Evolutionary conservation across 2,797 vertebrate species (phyloP).

Genomic region (Paratrypauchen microcephalus): DNA sequence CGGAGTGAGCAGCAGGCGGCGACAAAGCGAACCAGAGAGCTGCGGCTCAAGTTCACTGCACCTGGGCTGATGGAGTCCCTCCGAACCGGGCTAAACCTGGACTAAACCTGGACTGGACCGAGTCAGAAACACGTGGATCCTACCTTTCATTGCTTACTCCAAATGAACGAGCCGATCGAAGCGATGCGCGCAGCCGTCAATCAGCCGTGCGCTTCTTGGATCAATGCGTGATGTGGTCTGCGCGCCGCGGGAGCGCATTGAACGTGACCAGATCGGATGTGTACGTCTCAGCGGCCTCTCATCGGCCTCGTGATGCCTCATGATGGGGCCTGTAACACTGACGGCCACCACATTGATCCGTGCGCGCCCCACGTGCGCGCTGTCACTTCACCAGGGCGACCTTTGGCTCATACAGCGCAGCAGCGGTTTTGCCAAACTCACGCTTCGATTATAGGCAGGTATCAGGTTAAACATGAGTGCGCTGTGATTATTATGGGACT

Average conservation of each 20-base stretch:
- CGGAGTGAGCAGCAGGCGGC: conserved; percentile 71
- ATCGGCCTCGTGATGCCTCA: conserved; percentile 61
- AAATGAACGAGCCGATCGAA: conserved; percentile 70
- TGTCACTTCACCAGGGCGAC: conserved; percentile 72
- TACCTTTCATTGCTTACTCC: no score
- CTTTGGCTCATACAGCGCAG: conserved; percentile 49
- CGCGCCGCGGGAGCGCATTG: conserved; percentile 78
- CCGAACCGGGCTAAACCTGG: conserved; percentile 6
- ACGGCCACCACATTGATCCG: conserved; percentile 75
- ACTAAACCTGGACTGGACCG: background rate
- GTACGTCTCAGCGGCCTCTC: conserved; percentile 68
- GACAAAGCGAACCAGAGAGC: conserved; percentile 61
- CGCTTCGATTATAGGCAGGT: conserved; percentile 34
- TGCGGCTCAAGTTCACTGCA: no score
- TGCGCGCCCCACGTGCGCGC: conserved; percentile 45
- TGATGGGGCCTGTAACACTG: conserved; percentile 68
- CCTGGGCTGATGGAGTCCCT: background rate
- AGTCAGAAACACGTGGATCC: background rate
- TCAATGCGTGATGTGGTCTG: conserved; percentile 86
- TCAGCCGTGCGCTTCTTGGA: conserved; percentile 76
- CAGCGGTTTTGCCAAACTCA: conserved; percentile 43
- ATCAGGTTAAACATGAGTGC: background rate
- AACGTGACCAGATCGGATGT: conserved; percentile 80
- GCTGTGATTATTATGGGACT: background rate
- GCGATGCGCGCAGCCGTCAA: conserved; percentile 77